These are phyloP conservation scores for Hiodon tergisus DNA, from an alignment of 2,113 vertebrate species.

Conservation along the genomic window DNA sequence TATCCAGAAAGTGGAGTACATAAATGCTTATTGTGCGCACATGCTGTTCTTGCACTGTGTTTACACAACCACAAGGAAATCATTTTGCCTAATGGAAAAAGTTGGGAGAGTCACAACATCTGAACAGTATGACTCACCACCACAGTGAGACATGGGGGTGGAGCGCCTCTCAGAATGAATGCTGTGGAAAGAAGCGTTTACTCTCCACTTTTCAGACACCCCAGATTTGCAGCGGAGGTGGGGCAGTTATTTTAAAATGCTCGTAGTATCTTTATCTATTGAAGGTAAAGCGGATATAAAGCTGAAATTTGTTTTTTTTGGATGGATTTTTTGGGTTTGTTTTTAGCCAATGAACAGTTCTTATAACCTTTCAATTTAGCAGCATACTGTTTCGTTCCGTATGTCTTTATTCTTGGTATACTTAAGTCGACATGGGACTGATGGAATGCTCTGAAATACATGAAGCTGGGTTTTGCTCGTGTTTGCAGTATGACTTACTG, in stretches of 20 bases:
- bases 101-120: slow-evolving; percentile 49
- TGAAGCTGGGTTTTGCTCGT: not conserved
- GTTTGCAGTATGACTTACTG: slow-evolving; percentile 24
- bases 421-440: slow-evolving; percentile 10
- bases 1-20: not conserved
- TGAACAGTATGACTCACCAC: slow-evolving; percentile 59
- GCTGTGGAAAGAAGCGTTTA: no score
- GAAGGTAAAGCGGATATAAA: no score
- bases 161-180: slow-evolving; percentile 42
- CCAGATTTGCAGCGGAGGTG: no score
- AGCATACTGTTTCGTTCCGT: not conserved
- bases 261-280: no score
- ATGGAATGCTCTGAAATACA: slow-evolving; percentile 30
- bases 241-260: no score
- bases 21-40: no score
- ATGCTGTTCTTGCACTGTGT: slow-evolving; percentile 26
- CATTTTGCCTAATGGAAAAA: slow-evolving; percentile 65
- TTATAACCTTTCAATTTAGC: no score
- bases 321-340: no score
- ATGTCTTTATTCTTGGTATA: slow-evolving; percentile 1
- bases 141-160: slow-evolving; percentile 59
- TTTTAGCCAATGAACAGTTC: no score
- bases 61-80: slow-evolving; percentile 53
- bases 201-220: no score
- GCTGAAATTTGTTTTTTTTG: slow-evolving; percentile 3